Evolutionary conservation across 2,888 invertebrate genomes (phyloP), one percentile per base, ranked within the genome.

Genomic region (Crioceris asparagi): DNA sequence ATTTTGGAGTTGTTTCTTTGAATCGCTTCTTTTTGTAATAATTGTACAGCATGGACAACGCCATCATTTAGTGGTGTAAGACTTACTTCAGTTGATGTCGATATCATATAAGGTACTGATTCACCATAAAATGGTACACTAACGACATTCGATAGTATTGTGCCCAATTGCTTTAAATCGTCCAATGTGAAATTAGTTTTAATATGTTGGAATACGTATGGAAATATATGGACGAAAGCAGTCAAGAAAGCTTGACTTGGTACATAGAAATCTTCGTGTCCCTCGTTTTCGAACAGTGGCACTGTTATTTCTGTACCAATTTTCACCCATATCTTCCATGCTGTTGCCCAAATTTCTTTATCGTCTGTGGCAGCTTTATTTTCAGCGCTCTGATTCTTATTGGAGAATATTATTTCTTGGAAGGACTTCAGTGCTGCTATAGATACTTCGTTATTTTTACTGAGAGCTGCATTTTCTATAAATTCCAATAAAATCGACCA

Each of bases 361-460:
- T 71, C 72, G 53, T 69, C 61, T 56, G 57, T 61, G 8, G 52
- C 50, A 11, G 39, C 36, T 40, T 58, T 64, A 55, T 61, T 63
- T 39, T 72, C 62, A 19, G 41, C 38, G 33, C 35, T 49, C 48
- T 66, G 69, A 34, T 59, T 57, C 55, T 77, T 78, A 52, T 74
- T 77, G 30, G 69, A 56, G 52, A 82, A 80, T 49, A 96, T 74
- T 50, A 96, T 87, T 64, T 97, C 96, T 69, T 97, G 96, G 65
- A 97, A 88, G 10, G 94, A 92, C 65, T 96, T 94, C 5, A 98
- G 67, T 0, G 96, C 94, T 2, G 96, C 92, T 50, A 97, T 74
- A 0, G 96, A 93, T 2, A 91, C 90, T 74, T 98, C 97, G 39
- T 91, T 90, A 62, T 92, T 97, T 62, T 83, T 85, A 54, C 86